phyloP scores from a whole-genome alignment of 1,140 invertebrate genomes.

The Uloborus diversus region DNA sequence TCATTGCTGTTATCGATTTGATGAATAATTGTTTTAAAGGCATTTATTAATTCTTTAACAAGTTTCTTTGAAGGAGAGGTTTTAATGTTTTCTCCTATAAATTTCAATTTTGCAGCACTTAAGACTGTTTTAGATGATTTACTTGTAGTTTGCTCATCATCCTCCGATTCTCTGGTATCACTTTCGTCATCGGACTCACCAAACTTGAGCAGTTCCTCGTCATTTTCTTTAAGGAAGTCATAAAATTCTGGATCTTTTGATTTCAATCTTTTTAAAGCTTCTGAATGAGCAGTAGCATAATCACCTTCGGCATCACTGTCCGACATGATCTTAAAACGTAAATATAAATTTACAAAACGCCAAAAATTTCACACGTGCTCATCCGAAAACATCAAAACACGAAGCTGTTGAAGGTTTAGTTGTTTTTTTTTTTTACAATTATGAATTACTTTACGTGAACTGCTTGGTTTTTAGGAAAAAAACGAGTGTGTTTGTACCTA shows the following conservation, averaged over 20 bases:
- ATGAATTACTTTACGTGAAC: too few relatives aligned
- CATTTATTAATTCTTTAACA: neutral
- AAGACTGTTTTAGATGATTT: constrained; percentile 61
- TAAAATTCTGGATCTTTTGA: constrained; percentile 87
- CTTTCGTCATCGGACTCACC: constrained; percentile 71
- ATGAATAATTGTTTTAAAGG: constrained; percentile 17
- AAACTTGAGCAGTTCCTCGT: constrained; percentile 83
- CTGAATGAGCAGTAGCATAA: constrained; percentile 20
- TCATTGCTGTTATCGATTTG: constrained; percentile 9
- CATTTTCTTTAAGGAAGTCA: constrained; percentile 84
- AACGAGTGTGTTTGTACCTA: too few relatives aligned
- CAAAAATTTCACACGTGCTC: too few relatives aligned
- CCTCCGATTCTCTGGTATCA: constrained; percentile 63
- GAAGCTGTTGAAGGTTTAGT: too few relatives aligned
- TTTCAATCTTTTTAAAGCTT: constrained; percentile 76
- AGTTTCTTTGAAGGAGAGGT: neutral
- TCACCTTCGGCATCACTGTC: constrained; percentile 11
- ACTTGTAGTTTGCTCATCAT: constrained; percentile 6
- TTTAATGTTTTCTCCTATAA: constrained; percentile 7
- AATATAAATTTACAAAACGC: too few relatives aligned
- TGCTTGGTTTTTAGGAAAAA: too few relatives aligned
- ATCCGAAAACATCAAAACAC: too few relatives aligned
- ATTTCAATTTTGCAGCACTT: neutral
- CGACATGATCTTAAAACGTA: constrained; percentile 1
- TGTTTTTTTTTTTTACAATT: too few relatives aligned